Evolutionary conservation across 2,113 vertebrate genomes (phyloP).

Genomic region (Heptranchias perlo): DNA sequence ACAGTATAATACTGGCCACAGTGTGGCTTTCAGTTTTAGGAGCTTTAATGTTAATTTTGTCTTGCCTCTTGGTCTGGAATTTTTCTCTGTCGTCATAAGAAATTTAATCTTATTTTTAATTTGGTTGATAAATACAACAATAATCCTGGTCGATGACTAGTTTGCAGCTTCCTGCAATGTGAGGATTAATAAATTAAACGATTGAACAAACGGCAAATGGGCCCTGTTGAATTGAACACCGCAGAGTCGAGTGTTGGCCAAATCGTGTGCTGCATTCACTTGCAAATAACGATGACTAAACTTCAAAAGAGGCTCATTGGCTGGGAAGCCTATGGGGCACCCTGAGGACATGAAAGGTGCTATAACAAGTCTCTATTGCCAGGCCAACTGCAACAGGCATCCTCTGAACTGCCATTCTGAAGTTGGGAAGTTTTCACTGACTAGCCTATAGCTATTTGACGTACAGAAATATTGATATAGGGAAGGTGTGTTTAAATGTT

Average conservation of each 20-base stretch:
- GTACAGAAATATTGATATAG: too few relatives aligned
- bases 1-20: too few relatives aligned
- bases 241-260: neutral
- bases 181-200: neutral
- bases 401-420: neutral
- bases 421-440: neutral
- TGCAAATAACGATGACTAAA: neutral
- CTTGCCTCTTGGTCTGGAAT: neutral
- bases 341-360: neutral
- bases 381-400: neutral
- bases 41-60: neutral
- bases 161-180: neutral
- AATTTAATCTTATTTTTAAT: neutral
- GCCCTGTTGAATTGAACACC: neutral
- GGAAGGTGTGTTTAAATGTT: neutral
- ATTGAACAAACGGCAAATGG: neutral
- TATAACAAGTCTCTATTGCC: neutral
- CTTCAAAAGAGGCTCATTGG: too few relatives aligned
- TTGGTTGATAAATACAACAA: neutral
- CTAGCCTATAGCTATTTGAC: too few relatives aligned
- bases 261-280: neutral
- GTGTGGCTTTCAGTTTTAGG: neutral
- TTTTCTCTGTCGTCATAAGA: neutral
- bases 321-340: too few relatives aligned
- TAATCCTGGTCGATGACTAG: neutral